Evolutionary conservation across 2,113 vertebrate species (phyloP).

Genomic region (Sinocyclocheilus grahami): DNA sequence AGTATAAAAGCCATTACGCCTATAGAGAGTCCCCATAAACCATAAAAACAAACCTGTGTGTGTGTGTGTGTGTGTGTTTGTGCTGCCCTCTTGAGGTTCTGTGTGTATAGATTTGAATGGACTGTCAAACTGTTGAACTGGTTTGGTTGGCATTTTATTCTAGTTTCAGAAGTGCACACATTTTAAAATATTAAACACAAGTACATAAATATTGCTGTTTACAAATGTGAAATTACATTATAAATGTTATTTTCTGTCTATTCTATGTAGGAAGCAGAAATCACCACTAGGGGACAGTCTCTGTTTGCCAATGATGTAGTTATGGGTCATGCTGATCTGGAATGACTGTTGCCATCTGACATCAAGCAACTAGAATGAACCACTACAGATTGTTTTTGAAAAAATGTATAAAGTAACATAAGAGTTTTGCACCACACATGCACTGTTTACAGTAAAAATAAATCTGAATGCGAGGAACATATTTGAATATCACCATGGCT

Average conservation of each 20-base stretch:
- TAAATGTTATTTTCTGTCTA: not conserved
- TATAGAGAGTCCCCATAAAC: too few relatives aligned
- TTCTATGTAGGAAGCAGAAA: not conserved
- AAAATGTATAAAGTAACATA: too few relatives aligned
- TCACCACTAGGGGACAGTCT: conserved; percentile 4
- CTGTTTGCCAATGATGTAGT: not conserved
- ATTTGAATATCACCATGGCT: not conserved
- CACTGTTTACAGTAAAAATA: too few relatives aligned
- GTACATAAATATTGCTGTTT: not conserved
- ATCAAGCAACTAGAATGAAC: not conserved
- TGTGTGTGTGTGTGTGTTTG: too few relatives aligned
- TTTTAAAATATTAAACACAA: not conserved
- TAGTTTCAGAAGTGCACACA: not conserved
- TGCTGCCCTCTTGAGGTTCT: not conserved
- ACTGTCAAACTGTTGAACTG: not conserved
- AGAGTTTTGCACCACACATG: not conserved
- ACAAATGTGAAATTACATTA: not conserved
- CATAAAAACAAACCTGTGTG: too few relatives aligned
- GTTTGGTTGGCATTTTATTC: not conserved
- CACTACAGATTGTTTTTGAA: not conserved
- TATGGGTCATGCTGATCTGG: not conserved
- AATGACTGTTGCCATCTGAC: not conserved
- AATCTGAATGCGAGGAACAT: not conserved
- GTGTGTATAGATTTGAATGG: not conserved
- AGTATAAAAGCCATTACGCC: too few relatives aligned